Evolutionary conservation across 2,113 vertebrate species (phyloP), one percentile per base, ranked within the genome.

Genomic region (Anolis sagrei): DNA sequence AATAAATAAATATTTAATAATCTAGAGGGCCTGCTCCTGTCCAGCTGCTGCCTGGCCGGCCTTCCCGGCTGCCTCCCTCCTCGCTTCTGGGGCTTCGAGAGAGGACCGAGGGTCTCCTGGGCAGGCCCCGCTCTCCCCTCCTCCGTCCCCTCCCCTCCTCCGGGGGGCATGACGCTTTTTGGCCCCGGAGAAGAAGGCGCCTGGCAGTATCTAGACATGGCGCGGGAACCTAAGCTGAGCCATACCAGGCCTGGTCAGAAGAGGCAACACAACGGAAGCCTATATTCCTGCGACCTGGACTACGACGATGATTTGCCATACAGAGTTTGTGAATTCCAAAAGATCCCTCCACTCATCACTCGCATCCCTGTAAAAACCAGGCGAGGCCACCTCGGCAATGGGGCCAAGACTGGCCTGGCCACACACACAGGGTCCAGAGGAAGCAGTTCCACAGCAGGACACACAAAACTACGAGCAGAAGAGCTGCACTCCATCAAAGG

Each of bases 401-500:
- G 88, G 36, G 25, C 90, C 68, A 96, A 93, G 75, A 87, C 79
- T 74, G 81, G 89, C 62, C 88, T n/a, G n/a, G 92, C 84, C 2
- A 78, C 88, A 29, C 90, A 91, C 34, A 76, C 87, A 0, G 4
- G 32, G 36, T 23, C 27, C 0, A 91, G 89, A 85, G 92, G 88
- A 29, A 93, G 89, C 91, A 78, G 81, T 54, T 34, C 81, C 39
- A 10, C 16, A 0, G 21, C 4, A 0, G 90, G 86, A 32, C 79
- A 44, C 81, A 95, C 77, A 3, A 95, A 94, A 74, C 0, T 97
- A 89, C 92, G 90, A 62, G 96, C 96, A 0, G 95, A 97, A 82
- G 97, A 97, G 93, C 94, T 98, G 92, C 96, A 97, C 93, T 96
- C 96, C 91, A 97, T 98, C 96, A 97, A 97, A 91, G 96, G 94